Evolutionary conservation across 2,888 invertebrate species (phyloP).

Genomic region (Lycocerus yunnanus): DNA sequence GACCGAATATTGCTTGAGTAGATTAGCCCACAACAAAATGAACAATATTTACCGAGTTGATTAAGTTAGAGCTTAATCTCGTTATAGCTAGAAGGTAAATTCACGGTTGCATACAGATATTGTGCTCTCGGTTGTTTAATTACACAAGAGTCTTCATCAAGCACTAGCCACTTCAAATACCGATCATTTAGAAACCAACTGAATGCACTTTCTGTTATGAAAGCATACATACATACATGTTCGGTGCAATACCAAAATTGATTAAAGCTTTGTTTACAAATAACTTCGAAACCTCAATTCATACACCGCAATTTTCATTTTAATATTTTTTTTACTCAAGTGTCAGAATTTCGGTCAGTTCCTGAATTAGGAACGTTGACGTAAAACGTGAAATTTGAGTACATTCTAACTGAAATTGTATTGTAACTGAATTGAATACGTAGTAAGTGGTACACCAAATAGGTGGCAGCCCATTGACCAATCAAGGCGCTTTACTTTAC

Average conservation of each 20-base stretch:
- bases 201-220: neutral
- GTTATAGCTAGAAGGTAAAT: conserved; percentile 17
- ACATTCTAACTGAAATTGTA: no score
- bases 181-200: conserved; percentile 11
- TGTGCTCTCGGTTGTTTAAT: conserved; percentile 9
- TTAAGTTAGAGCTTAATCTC: conserved; percentile 10
- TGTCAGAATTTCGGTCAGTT: no score
- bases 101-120: conserved; percentile 17
- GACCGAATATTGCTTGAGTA: neutral
- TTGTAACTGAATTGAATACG: no score
- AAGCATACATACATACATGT: neutral
- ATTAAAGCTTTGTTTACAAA: neutral
- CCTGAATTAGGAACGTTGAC: no score
- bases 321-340: no score
- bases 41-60: conserved; percentile 14
- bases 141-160: conserved; percentile 3
- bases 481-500: neutral
- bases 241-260: neutral
- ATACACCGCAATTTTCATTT: no score
- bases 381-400: no score
- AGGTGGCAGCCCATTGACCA: neutral
- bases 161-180: conserved; percentile 14
- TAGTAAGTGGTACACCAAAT: no score
- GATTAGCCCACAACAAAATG: neutral
- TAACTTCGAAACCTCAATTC: no score